Evolutionary conservation across 2,113 vertebrate genomes (phyloP).

Genomic region (Brachyhypopomus gauderio): DNA sequence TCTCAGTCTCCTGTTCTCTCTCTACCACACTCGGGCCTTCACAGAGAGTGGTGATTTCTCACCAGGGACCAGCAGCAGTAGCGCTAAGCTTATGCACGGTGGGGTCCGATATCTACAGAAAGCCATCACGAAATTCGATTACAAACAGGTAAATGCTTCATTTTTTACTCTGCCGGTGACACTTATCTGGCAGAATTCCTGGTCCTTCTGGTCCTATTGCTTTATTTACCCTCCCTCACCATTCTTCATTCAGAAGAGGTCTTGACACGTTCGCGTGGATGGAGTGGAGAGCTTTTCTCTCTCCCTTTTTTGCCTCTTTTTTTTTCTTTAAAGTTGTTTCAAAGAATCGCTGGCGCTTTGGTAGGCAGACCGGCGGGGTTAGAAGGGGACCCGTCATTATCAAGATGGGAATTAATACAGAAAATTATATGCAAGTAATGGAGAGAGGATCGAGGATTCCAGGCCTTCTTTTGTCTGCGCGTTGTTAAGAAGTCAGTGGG

Average conservation of each 20-base stretch:
- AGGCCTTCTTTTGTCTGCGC: constrained; percentile 67
- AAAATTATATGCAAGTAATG: constrained; percentile 73
- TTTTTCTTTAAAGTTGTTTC: constrained; percentile 62
- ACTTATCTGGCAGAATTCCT: constrained; percentile 80
- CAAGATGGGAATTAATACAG: constrained; percentile 66
- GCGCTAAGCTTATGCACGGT: constrained; percentile 94
- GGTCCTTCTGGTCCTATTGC: constrained; percentile 83
- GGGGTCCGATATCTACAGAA: constrained; percentile 98
- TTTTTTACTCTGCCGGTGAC: constrained; percentile 81
- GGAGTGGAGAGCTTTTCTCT: constrained; percentile 66
- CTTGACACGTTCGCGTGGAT: constrained; percentile 75
- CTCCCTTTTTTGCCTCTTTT: neutral
- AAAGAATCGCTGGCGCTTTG: constrained; percentile 65
- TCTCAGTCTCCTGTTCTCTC: constrained; percentile 21
- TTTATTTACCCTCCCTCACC: constrained; percentile 80
- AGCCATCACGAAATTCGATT: constrained; percentile 96
- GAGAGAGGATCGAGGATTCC: constrained; percentile 56
- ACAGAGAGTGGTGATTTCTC: constrained; percentile 93
- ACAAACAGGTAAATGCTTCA: constrained; percentile 96
- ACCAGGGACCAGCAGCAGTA: constrained; percentile 92
- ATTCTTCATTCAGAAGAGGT: constrained; percentile 78
- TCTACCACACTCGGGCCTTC: constrained; percentile 78
- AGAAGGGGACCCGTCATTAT: constrained; percentile 57
- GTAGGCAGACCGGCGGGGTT: constrained; percentile 32
- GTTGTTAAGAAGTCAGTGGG: constrained; percentile 72